These are phyloP conservation scores for Ciconia boyciana DNA, from an alignment of 2,113 vertebrate species.

Conservation along the genomic window DNA sequence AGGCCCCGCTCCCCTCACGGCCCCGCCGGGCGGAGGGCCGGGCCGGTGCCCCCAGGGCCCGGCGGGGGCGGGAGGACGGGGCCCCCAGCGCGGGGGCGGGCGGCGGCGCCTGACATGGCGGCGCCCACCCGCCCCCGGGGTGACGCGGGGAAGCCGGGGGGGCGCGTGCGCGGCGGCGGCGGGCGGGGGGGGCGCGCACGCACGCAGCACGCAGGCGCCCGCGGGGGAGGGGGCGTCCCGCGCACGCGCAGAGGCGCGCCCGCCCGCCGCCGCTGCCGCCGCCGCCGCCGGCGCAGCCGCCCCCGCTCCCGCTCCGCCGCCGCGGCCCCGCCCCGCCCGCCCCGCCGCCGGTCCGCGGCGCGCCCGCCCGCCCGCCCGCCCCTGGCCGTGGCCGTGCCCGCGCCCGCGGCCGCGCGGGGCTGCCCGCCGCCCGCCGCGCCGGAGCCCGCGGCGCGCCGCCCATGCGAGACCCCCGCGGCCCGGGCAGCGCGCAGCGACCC, in stretches of 20 bases:
- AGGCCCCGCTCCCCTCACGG: no score
- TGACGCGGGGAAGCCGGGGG: not conserved
- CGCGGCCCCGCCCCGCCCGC: not conserved
- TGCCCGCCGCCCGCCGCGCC: not conserved
- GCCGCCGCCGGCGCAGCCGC: not conserved
- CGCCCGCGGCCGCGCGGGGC: not conserved
- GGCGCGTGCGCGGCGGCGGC: not conserved
- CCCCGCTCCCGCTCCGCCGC: not conserved
- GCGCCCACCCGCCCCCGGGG: not conserved
- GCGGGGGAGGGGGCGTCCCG: not conserved
- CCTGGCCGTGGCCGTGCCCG: not conserved
- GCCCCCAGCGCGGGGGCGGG: no score
- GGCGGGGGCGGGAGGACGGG: no score
- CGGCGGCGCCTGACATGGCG: not conserved
- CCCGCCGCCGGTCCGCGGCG: not conserved
- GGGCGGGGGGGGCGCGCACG: not conserved
- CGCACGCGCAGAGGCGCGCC: not conserved
- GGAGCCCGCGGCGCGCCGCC: not conserved
- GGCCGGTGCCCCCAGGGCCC: not conserved
- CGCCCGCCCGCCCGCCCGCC: not conserved
- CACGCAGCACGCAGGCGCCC: not conserved
- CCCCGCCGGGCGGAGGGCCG: not conserved
- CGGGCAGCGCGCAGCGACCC: constrained; percentile 31
- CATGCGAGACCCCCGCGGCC: constrained; percentile 30
- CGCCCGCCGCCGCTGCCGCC: not conserved